Evolutionary conservation across 2,113 vertebrate genomes (phyloP), one percentile per base, ranked within the genome.

Genomic region (Laterallus jamaicensis): DNA sequence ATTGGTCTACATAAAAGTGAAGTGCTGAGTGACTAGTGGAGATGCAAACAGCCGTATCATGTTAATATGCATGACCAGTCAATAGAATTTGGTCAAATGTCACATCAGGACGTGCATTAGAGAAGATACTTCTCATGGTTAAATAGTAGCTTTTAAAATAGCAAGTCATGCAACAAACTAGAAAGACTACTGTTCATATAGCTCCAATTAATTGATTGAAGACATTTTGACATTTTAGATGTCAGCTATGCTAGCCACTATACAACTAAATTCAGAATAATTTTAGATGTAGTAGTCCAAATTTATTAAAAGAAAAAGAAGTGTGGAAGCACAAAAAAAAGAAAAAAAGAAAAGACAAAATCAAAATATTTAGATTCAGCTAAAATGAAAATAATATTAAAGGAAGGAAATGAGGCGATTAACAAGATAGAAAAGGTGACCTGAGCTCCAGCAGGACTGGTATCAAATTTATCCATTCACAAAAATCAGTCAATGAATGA

Each of bases 81-180:
- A 69, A 63, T 26, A 60, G 37, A 58, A 70, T 86, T 77, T 80
- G 42, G 59, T 69, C 68, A 90, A 86, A 81, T 31, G 8, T 81
- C 75, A 88, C 37, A 77, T 77, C 62, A 47, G 58, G 67, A 54
- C 0, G 0, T 70, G 1, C 1, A 1, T 69, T 92, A 90, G 59
- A 82, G 56, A 64, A 40, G 64, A 39, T 15, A 82, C 2, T 31
- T 76, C 31, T 80, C 44, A 80, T 67, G 67, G 67, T 62, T 73
- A 86, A 80, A 15, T 11, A 80, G 21, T 8, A 70, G 21, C 5
- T 81, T 83, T 93, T 78, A 70, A 83, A 83, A 29, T 29, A 88
- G 14, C 4, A 66, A 54, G 4, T n/a, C 1, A 0, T 83, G 24
- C n/a, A 55, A 42, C 5, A 59, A 29, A 66, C 15, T 28, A 44